These are phyloP conservation scores for Thyatira batis DNA, from an alignment of 2,888 invertebrate species.

Conservation along the genomic window DNA sequence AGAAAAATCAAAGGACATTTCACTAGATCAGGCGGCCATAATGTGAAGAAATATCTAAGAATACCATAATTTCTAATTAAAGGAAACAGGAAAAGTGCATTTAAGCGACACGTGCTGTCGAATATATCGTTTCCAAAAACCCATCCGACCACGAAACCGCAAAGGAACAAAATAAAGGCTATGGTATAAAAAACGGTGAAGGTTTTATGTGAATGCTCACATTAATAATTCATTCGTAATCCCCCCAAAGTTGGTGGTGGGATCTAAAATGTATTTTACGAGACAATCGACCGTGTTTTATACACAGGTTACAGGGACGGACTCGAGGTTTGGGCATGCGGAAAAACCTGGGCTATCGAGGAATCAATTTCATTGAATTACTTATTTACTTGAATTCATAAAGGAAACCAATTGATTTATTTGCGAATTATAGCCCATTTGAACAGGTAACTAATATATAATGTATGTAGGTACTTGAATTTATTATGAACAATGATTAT, in stretches of 20 bases:
- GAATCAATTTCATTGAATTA: too few species aligned
- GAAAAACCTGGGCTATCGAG: too few species aligned
- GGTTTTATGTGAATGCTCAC: constrained; percentile 68
- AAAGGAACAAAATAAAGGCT: constrained; percentile 43
- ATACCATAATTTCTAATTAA: background rate
- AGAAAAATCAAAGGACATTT: too few species aligned
- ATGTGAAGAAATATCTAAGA: too few species aligned
- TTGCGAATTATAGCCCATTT: too few species aligned
- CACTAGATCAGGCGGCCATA: too few species aligned
- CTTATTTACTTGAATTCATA: too few species aligned
- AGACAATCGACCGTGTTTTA: constrained; percentile 60
- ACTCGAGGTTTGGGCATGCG: constrained; percentile 12
- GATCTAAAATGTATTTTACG: constrained; percentile 65
- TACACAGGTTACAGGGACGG: constrained; percentile 38
- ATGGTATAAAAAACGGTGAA: constrained; percentile 51
- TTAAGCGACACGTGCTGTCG: background rate
- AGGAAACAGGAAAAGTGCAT: background rate
- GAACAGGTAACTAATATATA: too few species aligned
- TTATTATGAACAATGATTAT: too few species aligned
- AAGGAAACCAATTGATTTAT: too few species aligned
- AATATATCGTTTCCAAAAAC: background rate
- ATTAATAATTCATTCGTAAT: constrained; percentile 79
- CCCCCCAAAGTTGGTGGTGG: constrained; percentile 60
- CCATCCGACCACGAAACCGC: constrained; percentile 28
- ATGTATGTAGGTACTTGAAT: too few species aligned